These are phyloP conservation scores for Sinopyrophorus schimmeli DNA, from an alignment of 2,888 invertebrate species.

Conservation along the genomic window DNA sequence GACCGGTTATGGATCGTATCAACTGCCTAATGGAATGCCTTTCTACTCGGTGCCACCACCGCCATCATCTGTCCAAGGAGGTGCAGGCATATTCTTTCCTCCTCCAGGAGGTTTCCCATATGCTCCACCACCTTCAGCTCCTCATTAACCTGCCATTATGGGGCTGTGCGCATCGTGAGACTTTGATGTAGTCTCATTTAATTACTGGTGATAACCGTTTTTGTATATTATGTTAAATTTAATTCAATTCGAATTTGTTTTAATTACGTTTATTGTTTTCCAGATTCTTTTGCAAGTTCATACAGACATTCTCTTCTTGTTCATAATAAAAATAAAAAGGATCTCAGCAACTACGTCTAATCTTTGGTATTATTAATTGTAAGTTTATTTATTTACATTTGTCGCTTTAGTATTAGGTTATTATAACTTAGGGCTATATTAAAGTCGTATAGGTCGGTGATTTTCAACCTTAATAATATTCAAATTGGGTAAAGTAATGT, in stretches of 20 bases:
- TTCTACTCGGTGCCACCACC: conserved; percentile 51
- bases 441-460: no score
- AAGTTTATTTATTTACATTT: not conserved
- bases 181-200: conserved; percentile 14
- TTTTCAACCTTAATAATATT: no score
- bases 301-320: conserved; percentile 23
- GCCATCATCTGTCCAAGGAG: conserved; percentile 45
- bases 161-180: conserved; percentile 21
- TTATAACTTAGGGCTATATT: no score
- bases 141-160: conserved; percentile 39
- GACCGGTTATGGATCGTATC: conserved; percentile 43
- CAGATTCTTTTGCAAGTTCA: conserved; percentile 20
- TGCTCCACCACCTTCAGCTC: conserved; percentile 49
- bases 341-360: conserved; percentile 18
- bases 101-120: conserved; percentile 45
- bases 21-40: conserved; percentile 47
- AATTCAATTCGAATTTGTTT: conserved; percentile 1
- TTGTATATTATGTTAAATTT: conserved; percentile 8
- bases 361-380: not conserved
- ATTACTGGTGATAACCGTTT: conserved; percentile 23
- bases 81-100: conserved; percentile 38
- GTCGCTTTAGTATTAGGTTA: not conserved
- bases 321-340: conserved; percentile 4
- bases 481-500: no score
- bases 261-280: not conserved